These are phyloP conservation scores for Neuroscelio doddi DNA, from an alignment of 2,888 invertebrate genomes.

Conservation along the genomic window DNA sequence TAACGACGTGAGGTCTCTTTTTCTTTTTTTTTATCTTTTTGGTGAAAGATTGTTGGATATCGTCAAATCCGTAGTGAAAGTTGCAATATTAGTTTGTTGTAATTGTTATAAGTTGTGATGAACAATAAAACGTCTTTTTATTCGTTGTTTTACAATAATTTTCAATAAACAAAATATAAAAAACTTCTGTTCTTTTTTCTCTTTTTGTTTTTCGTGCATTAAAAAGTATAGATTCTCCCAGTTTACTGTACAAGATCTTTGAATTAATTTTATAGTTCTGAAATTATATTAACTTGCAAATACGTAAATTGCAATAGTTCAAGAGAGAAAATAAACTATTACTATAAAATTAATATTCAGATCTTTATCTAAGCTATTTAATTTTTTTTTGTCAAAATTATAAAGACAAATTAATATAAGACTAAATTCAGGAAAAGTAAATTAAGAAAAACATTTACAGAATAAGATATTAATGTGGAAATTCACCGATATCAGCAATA, in stretches of 20 bases:
- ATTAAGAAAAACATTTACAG: background rate
- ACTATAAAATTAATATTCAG: too few relatives aligned
- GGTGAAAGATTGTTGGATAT: conserved; percentile 8
- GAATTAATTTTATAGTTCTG: too few relatives aligned
- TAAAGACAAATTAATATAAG: background rate
- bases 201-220: background rate
- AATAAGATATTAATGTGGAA: background rate
- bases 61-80: conserved; percentile 20
- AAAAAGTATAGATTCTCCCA: too few relatives aligned
- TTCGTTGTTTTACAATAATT: conserved; percentile 14
- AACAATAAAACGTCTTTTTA: conserved; percentile 21
- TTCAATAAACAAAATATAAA: background rate
- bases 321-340: too few relatives aligned
- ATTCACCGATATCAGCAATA: background rate
- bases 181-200: background rate
- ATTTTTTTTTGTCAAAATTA: too few relatives aligned
- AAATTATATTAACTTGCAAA: too few relatives aligned
- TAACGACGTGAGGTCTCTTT: conserved; percentile 2
- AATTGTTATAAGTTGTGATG: conserved; percentile 20
- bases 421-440: background rate
- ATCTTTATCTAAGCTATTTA: too few relatives aligned
- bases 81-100: conserved; percentile 24
- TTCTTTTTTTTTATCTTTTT: background rate
- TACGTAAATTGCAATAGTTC: too few relatives aligned
- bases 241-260: too few relatives aligned